A percentile compares a stretch with the other conserved stretches of the same genome.
Evolutionary conservation across 2,113 vertebrate genomes (phyloP).

Genomic region (Balaeniceps rex): DNA sequence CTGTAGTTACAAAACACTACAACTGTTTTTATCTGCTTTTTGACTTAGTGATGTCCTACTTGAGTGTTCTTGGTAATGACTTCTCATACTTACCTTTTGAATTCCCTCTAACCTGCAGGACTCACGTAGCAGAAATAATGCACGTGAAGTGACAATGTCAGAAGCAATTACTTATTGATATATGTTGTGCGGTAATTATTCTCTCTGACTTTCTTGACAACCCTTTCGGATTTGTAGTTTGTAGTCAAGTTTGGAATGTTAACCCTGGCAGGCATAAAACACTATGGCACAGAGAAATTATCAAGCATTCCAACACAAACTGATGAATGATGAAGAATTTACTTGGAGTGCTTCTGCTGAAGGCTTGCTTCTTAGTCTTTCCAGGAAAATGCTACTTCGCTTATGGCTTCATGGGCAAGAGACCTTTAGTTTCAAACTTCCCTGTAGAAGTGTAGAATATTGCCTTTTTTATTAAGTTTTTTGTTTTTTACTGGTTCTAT

Average conservation of each 20-base stretch:
- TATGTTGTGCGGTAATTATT: background rate
- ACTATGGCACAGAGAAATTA: background rate
- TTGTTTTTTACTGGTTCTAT: background rate
- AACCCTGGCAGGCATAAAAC: background rate
- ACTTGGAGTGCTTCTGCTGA: background rate
- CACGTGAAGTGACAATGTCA: conserved; percentile 17
- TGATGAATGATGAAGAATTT: background rate
- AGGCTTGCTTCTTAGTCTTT: background rate
- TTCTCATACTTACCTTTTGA: background rate
- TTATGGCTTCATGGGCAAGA: background rate
- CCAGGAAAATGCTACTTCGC: background rate
- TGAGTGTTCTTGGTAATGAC: background rate
- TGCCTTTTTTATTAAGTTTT: background rate
- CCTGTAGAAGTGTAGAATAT: background rate
- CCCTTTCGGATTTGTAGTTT: background rate
- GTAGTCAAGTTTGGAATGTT: background rate
- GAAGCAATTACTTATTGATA: conserved; percentile 12
- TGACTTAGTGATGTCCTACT: background rate
- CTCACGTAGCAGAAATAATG: background rate
- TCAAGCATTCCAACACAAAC: background rate
- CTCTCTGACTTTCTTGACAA: background rate
- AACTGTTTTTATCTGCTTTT: background rate
- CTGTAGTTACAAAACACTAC: background rate
- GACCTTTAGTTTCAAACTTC: background rate
- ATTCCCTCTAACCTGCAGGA: background rate